A percentile compares a stretch with the other conserved stretches of the same genome.
Conservation (phyloP, 2,113 vertebrate species). For the Geococcyx californianus region DNA sequence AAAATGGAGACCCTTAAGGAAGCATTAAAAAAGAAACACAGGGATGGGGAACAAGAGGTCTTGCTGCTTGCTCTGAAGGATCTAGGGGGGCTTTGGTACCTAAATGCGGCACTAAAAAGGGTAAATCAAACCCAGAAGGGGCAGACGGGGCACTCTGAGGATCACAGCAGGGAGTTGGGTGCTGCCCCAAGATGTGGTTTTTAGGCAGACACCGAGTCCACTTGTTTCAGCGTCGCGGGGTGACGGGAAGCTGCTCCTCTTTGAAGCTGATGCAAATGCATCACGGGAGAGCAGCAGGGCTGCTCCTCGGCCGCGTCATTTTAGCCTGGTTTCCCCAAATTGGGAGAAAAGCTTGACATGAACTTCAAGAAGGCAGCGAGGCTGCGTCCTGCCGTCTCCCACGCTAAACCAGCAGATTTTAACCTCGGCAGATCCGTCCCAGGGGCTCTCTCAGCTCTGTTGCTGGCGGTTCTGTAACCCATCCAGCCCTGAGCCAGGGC, state of each 20-base stretch:
- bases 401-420: background rate
- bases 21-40: constrained; percentile 23
- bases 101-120: background rate
- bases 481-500: background rate
- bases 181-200: background rate
- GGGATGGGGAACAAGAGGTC: background rate
- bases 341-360: background rate
- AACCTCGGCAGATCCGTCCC: rapidly evolving
- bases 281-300: background rate
- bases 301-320: constrained; percentile 18
- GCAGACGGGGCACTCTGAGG: background rate
- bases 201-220: background rate
- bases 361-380: background rate
- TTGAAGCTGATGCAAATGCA: background rate
- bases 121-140: background rate
- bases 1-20: constrained; percentile 66
- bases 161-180: background rate
- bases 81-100: background rate
- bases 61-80: background rate
- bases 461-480: background rate
- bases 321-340: background rate
- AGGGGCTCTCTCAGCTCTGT: background rate
- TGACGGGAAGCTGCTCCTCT: background rate
- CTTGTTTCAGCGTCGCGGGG: background rate
- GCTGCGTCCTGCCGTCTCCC: background rate